Conservation (phyloP, 2,888 invertebrate genomes). For the Ormyrus pomaceus region DNA sequence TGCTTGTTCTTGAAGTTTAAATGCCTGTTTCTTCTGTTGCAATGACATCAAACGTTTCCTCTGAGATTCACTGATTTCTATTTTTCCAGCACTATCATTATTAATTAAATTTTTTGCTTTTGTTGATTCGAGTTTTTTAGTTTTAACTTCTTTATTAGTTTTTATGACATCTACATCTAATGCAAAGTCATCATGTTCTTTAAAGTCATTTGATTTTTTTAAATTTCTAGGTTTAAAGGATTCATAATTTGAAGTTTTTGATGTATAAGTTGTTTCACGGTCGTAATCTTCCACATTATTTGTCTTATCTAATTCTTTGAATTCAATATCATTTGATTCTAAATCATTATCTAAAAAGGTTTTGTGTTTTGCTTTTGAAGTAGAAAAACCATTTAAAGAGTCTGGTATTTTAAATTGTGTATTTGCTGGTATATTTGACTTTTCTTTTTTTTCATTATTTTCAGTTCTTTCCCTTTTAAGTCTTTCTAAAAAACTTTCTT, state of each 20-base stretch:
- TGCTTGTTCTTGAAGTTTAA: constrained; percentile 80
- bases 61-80: constrained; percentile 50
- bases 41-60: constrained; percentile 83
- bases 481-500: constrained; percentile 62
- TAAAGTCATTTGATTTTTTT: background rate
- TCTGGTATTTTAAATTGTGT: background rate
- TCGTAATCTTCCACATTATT: background rate
- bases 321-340: constrained; percentile 4
- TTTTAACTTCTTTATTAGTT: constrained; percentile 1
- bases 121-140: background rate
- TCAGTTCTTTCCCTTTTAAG: constrained; percentile 61
- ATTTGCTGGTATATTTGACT: background rate
- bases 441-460: constrained; percentile 14
- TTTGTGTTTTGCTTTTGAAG: constrained; percentile 13
- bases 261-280: background rate
- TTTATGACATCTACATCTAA: background rate
- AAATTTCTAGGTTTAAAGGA: background rate
- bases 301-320: constrained; percentile 45
- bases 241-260: constrained; percentile 8
- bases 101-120: background rate
- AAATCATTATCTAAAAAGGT: constrained; percentile 35
- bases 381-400: background rate
- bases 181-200: background rate
- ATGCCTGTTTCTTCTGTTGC: constrained; percentile 80
- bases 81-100: background rate